Evolutionary conservation across 2,113 vertebrate species (phyloP), one percentile per base, ranked within the genome.

Genomic region (Amia ocellicauda): DNA sequence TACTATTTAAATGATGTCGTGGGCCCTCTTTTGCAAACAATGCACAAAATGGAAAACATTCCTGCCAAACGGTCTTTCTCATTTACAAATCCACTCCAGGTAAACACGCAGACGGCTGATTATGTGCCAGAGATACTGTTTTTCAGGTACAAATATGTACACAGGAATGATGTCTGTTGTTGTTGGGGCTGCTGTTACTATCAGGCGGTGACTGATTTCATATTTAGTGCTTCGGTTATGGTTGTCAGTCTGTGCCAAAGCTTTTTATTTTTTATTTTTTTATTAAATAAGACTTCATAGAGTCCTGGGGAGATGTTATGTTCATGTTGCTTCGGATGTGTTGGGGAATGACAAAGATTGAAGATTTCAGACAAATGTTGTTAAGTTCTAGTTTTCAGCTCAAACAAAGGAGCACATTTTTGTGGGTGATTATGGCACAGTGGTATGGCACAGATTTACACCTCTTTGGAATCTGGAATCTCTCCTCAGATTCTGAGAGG

Each of bases 201-300:
- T 84, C 85, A 84, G 83, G 87, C 87, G 86, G 78, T 78, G 82
- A 74, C 75, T 81, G 83, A 85, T 83, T 89, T 86, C 71, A 83
- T 82, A 87, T 89, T 88, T 88, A 84, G 83, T 81, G 78, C 79
- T 83, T 77, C 83, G 83, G 84, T 83, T 86, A 78, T 85, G 83
- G 78, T 82, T 88, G 87, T 88, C 86, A 85, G 80, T 83, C 82
- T 82, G 79, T 74, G 74, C 81, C 78, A 73, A 66, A 79, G 74
- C 80, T 82, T 79, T 85, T 85, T 84, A 82, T 83, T 76, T n/a
- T n/a, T n/a, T n/a, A n/a, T n/a, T n/a, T n/a, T n/a, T 83, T 69
- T 80, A 86, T 77, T 75, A 85, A 87, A 86, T 86, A 85, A 85
- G 77, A 87, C 85, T 80, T 85, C 75, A 84, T 76, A 78, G 75